A percentile compares a stretch with the other conserved stretches of the same genome.
Conservation (phyloP, 2,113 vertebrate genomes). For the Anhinga anhinga region DNA sequence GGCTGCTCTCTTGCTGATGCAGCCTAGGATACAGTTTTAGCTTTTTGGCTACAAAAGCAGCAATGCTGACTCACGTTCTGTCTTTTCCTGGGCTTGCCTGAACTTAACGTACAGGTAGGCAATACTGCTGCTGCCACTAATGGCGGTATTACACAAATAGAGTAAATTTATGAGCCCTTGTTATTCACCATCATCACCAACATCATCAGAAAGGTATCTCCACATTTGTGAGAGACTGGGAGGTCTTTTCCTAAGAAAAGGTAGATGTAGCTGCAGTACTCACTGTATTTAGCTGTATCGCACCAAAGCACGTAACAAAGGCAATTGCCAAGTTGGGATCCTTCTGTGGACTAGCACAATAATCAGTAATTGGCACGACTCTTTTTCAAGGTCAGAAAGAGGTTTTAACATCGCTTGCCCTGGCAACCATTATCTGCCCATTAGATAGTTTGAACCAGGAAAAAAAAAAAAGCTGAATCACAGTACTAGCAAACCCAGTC, state of each 20-base stretch:
- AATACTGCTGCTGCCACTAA: not conserved
- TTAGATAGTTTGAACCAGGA: not conserved
- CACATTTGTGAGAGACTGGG: not conserved
- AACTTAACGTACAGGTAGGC: not conserved
- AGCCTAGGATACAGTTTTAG: not conserved
- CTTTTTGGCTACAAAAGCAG: not conserved
- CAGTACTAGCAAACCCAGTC: not conserved
- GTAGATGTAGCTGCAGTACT: not conserved
- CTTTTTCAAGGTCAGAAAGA: not conserved
- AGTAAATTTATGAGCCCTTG: not conserved
- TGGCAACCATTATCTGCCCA: not conserved
- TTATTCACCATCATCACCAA: not conserved
- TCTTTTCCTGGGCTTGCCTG: not conserved
- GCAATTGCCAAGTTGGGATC: rapidly evolving
- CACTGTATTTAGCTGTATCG: not conserved
- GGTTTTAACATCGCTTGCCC: not conserved
- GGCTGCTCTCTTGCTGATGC: not conserved
- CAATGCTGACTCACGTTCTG: not conserved
- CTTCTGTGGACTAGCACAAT: not conserved
- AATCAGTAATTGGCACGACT: not conserved
- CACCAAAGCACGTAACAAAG: not conserved
- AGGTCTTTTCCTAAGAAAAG: not conserved
- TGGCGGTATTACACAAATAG: not conserved
- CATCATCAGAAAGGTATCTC: not conserved
- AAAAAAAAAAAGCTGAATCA: not conserved